phyloP scores from a whole-genome alignment of 2,888 invertebrate species.

The Danaus chrysippus region DNA sequence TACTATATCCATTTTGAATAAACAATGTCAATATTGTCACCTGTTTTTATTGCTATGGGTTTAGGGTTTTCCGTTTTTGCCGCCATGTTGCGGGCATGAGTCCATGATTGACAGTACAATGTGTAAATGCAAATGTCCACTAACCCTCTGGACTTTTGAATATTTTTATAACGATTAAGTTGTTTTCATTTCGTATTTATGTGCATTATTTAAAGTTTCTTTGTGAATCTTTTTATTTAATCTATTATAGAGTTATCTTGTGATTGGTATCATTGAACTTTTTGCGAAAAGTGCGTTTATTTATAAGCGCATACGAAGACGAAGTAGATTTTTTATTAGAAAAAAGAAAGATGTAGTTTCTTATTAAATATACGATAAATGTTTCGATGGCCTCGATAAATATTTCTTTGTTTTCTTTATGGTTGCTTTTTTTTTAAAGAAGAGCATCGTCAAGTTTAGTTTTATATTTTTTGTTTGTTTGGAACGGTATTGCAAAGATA shows the following conservation, averaged over 20 bases:
- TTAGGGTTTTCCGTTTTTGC: constrained; percentile 49
- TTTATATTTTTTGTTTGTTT: no score
- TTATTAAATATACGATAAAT: no score
- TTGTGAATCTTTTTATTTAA: background rate
- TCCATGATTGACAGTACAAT: constrained; percentile 68
- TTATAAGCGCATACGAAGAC: no score
- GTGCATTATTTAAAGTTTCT: background rate
- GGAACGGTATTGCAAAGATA: no score
- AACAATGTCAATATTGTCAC: constrained; percentile 34
- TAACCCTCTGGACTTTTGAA: constrained; percentile 1
- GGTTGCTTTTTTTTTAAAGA: no score
- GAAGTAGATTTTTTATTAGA: no score
- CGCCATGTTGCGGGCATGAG: constrained; percentile 51
- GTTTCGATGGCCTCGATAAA: no score
- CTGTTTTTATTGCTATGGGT: constrained; percentile 34
- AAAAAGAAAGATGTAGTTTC: no score
- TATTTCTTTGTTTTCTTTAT: no score
- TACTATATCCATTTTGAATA: constrained; percentile 32
- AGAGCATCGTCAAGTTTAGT: no score
- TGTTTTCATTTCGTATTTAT: background rate
- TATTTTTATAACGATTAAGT: constrained; percentile 8
- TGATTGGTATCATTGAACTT: no score
- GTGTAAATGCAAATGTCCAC: constrained; percentile 55
- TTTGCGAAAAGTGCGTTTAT: no score
- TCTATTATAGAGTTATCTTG: background rate